A percentile compares a stretch with the other conserved stretches of the same genome.
These are phyloP conservation scores for Pygocentrus nattereri DNA, from an alignment of 2,797 vertebrate genomes.

Conservation along the genomic window DNA sequence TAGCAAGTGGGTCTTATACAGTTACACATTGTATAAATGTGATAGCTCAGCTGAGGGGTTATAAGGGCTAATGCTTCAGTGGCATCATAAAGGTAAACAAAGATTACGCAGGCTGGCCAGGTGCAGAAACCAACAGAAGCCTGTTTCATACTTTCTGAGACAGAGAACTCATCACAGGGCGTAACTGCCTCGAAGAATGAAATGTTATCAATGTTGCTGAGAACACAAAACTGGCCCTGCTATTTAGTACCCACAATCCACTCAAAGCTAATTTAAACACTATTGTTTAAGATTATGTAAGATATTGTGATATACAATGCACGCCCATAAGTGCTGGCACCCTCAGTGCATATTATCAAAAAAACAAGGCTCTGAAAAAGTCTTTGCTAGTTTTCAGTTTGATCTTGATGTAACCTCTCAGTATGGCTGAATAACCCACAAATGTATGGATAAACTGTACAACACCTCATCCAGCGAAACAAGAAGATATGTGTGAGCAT, in stretches of 20 bases:
- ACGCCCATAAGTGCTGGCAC: no score
- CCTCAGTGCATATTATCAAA: no score
- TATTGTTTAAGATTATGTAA: not conserved
- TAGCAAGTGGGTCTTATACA: not conserved
- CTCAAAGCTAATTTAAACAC: not conserved
- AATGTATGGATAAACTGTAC: no score
- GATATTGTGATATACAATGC: not conserved
- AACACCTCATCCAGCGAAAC: no score
- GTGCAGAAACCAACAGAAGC: not conserved
- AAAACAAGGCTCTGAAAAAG: no score
- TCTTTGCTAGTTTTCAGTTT: no score
- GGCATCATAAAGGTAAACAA: constrained; percentile 5
- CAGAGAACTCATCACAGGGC: not conserved
- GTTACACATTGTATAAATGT: constrained; percentile 9
- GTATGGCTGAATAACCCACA: no score
- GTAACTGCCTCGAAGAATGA: not conserved
- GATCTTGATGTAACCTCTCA: no score
- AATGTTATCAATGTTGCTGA: not conserved
- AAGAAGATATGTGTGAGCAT: no score
- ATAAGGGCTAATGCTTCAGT: not conserved
- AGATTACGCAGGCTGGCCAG: constrained; percentile 3
- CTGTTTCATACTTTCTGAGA: not conserved
- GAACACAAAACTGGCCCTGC: not conserved
- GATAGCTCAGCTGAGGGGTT: not conserved
- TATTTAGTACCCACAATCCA: not conserved